Evolutionary conservation across 92 coral and sea anemone genomes (phyloP).

Genomic region (Epizoanthus rinbou): DNA sequence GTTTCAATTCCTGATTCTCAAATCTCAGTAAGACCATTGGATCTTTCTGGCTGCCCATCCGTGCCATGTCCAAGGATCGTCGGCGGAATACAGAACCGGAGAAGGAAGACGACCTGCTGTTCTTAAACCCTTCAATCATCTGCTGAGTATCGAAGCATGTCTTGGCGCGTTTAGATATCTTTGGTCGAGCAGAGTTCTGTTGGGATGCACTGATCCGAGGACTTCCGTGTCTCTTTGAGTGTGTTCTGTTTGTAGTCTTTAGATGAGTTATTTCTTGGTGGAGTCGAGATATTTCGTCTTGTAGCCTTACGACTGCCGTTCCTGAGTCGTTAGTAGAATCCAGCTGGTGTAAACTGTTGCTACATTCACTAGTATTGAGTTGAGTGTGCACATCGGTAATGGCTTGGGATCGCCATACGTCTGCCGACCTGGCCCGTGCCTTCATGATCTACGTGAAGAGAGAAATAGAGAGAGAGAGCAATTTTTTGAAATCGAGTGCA

Average conservation of each 20-base stretch:
- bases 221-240: constrained; percentile 6
- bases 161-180: constrained; percentile 59
- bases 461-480: no score
- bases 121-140: constrained; percentile 27
- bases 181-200: constrained; percentile 42
- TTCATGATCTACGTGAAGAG: constrained; percentile 50
- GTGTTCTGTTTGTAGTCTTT: constrained; percentile 37
- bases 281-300: constrained; percentile 52
- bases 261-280: constrained; percentile 55
- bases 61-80: constrained; percentile 42
- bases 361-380: constrained; percentile 20
- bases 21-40: constrained; percentile 45
- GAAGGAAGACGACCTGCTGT: background rate
- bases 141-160: constrained; percentile 55
- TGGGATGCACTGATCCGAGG: constrained; percentile 22
- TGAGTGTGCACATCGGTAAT: constrained; percentile 45
- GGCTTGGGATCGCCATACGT: constrained; percentile 52
- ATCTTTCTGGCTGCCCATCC: constrained; percentile 32
- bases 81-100: constrained; percentile 11
- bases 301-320: constrained; percentile 43
- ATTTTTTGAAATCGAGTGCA: no score
- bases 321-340: constrained; percentile 42
- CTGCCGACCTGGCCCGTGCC: constrained; percentile 48
- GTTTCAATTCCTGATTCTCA: constrained; percentile 66
- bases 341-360: constrained; percentile 27